Evolutionary conservation across 2,888 invertebrate species (phyloP), one percentile per base, ranked within the genome.

Genomic region (Syritta pipiens): DNA sequence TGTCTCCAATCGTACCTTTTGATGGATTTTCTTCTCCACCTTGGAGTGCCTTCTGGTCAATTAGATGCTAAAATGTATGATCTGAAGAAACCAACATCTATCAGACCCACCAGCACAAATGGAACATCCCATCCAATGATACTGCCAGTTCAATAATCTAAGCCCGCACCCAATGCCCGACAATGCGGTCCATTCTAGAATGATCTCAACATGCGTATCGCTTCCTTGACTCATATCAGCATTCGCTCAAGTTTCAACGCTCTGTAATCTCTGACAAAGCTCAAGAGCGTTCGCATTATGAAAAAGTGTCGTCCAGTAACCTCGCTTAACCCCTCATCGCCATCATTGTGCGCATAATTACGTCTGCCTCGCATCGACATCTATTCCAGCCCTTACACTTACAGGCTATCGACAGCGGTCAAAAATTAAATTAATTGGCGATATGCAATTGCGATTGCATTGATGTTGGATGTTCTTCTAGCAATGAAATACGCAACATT

Each of bases 241-340:
- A 28, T 48, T 67, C 46, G n/a, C n/a, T n/a, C n/a, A n/a, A n/a
- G n/a, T n/a, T n/a, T n/a, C n/a, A n/a, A 67, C 48, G 28, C 48
- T 67, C 44, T 37, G 1, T 30, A 9, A 59, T 48, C 12, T 20
- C 30, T 55, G 28, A 22, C 37, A 46, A 30, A 32, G 14, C 32
- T 42, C 14, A 46, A 53, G 10, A 62, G 28, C 10, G 69, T 59
- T 69, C 22, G 6, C 19, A 26, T 44, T 51, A 35, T 46, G 17
- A 40, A 48, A 65, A 65, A 74, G 14, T 48, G 67, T 40, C 75
- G 48, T 75, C 68, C 19, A 48, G n/a, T 75, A 62, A 68, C 75
- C 75, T 42, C 49, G 9, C 17, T 46, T 68, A 68, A 68, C 75
- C 60, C 44, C 62, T 48, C 12, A 42, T 55, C 14, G 60, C 60